These are phyloP conservation scores for Diabrotica virgifera DNA, from an alignment of 1,140 invertebrate genomes.

Conservation along the genomic window DNA sequence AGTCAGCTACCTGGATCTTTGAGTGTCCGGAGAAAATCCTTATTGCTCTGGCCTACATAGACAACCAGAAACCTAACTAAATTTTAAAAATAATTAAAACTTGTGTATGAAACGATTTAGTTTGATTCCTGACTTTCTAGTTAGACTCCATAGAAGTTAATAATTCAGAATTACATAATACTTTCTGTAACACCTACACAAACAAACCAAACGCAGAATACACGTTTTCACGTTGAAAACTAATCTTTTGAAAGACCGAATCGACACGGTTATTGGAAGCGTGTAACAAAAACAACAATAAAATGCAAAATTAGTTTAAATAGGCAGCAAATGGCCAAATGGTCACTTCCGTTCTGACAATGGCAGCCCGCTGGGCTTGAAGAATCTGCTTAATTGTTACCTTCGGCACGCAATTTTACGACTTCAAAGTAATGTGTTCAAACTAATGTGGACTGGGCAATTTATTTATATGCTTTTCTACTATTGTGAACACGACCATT, in stretches of 20 bases:
- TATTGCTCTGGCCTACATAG: no score
- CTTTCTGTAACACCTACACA: constrained; percentile 4
- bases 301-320: constrained; percentile 15
- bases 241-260: constrained; percentile 8
- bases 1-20: no score
- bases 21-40: no score
- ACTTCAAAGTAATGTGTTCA: neutral
- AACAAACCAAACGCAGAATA: neutral
- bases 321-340: constrained; percentile 19
- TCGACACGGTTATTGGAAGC: constrained; percentile 7
- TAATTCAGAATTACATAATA: neutral
- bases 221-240: neutral
- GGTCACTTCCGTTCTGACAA: constrained; percentile 19
- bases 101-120: no score
- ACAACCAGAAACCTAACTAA: no score
- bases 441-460: no score
- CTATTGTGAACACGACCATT: no score
- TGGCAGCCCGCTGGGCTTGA: constrained; percentile 3
- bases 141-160: no score
- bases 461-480: no score
- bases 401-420: neutral
- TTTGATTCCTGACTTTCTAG: no score
- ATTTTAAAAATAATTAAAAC: no score
- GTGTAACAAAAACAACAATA: constrained; percentile 13
- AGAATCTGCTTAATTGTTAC: constrained; percentile 17